phyloP scores from a whole-genome alignment of 2,797 vertebrate genomes.

The Tenualosa ilisha region DNA sequence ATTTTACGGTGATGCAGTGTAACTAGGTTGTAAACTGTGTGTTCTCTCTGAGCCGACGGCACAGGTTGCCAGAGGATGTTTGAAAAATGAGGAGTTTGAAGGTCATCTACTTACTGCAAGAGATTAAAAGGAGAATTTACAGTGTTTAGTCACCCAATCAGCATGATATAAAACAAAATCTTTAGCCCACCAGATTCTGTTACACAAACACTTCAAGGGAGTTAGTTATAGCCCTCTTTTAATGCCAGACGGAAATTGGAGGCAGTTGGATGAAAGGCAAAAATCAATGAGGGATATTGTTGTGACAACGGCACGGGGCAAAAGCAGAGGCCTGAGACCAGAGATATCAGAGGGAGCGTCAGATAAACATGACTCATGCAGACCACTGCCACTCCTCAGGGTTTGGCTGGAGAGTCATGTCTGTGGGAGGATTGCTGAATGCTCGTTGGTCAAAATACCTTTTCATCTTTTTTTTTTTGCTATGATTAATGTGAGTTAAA shows the following conservation, averaged over 20 bases:
- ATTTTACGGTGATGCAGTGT: background rate
- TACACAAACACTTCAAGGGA: conserved; percentile 3
- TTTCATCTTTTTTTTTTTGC: background rate
- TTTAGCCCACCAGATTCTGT: background rate
- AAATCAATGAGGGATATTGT: conserved; percentile 21
- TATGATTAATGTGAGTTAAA: background rate
- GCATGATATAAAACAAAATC: conserved; percentile 8
- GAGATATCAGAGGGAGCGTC: background rate
- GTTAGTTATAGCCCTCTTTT: conserved; percentile 6
- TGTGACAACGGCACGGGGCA: background rate
- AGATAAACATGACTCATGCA: conserved; percentile 7
- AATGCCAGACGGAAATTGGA: conserved; percentile 17
- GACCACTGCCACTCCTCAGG: conserved; percentile 4
- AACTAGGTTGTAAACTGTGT: background rate
- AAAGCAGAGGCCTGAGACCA: conserved; percentile 1
- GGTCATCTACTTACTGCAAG: background rate
- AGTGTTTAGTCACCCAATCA: conserved; percentile 7
- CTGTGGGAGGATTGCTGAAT: background rate
- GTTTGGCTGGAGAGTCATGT: background rate
- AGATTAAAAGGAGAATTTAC: conserved; percentile 2
- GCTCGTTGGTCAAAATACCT: background rate
- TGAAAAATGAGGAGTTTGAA: background rate
- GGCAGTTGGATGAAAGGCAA: background rate
- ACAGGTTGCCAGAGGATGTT: background rate
- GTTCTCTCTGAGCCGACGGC: background rate